Evolutionary conservation across 1,140 invertebrate species (phyloP).

Genomic region (Pygmarrhopalites habei): DNA sequence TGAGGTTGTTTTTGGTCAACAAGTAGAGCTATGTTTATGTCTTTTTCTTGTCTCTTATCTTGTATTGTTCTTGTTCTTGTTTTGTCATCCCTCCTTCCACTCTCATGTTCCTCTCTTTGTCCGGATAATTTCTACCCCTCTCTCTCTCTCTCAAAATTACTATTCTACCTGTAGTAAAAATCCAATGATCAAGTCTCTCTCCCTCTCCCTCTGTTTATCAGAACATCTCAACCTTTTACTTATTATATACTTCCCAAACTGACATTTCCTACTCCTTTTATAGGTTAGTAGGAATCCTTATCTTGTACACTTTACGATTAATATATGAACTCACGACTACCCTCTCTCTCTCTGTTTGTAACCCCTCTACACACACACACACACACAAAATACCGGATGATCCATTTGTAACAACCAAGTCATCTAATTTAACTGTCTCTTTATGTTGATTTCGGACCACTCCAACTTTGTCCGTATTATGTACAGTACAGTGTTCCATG

Average conservation of each 20-base stretch:
- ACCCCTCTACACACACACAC: too few relatives aligned
- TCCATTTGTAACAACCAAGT: conserved; percentile 5
- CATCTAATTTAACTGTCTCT: conserved; percentile 8
- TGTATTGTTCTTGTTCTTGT: conserved; percentile 11
- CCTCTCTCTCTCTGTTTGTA: too few relatives aligned
- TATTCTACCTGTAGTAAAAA: not conserved
- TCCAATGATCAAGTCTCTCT: not conserved
- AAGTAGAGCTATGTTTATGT: conserved; percentile 10
- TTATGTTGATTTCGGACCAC: conserved; percentile 5
- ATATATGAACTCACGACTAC: too few relatives aligned
- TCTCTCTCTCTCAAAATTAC: not conserved
- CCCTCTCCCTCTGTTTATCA: not conserved
- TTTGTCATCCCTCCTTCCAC: not conserved
- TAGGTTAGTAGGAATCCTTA: conserved; percentile 1
- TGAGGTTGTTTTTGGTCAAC: conserved; percentile 6
- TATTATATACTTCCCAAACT: conserved; percentile 1
- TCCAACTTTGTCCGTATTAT: too few relatives aligned
- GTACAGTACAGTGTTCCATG: too few relatives aligned
- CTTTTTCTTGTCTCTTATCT: not conserved
- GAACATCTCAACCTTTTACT: not conserved
- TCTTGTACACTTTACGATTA: not conserved
- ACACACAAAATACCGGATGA: not conserved
- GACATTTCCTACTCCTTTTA: conserved; percentile 8
- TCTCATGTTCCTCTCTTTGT: not conserved
- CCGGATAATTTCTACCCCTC: not conserved